Evolutionary conservation across 2,888 invertebrate species (phyloP).

Genomic region (Iselma pallidipennis): DNA sequence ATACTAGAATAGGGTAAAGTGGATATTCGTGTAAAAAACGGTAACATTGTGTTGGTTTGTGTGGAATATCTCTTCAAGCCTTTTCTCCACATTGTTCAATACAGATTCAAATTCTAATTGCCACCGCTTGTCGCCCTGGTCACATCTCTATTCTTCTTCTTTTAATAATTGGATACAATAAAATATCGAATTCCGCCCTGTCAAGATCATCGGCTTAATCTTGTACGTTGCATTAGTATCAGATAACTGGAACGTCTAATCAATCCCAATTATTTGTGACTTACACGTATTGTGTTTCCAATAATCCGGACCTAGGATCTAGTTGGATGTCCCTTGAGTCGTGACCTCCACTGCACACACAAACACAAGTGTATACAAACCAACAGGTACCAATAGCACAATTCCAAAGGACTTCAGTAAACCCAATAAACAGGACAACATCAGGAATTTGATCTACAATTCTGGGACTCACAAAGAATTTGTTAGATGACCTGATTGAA

Average conservation of each 20-base stretch:
- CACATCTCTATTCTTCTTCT: neutral
- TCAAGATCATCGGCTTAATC: constrained; percentile 5
- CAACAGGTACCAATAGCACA: too few relatives aligned
- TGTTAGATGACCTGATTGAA: constrained; percentile 7
- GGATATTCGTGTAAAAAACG: constrained; percentile 35
- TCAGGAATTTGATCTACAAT: constrained; percentile 13
- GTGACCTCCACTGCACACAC: constrained; percentile 27
- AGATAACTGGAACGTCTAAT: constrained; percentile 12
- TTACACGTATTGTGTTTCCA: constrained; percentile 31
- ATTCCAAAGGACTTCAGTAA: constrained; percentile 19
- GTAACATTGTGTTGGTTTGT: constrained; percentile 28
- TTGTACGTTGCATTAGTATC: constrained; percentile 6
- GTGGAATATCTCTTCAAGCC: neutral
- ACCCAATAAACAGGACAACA: constrained; percentile 27
- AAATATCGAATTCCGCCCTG: constrained; percentile 2
- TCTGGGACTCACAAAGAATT: constrained; percentile 13
- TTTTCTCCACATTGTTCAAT: neutral
- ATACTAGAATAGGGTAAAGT: constrained; percentile 32
- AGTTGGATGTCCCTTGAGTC: constrained; percentile 27
- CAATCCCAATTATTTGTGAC: constrained; percentile 26
- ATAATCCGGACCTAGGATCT: constrained; percentile 30
- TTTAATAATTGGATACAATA: neutral
- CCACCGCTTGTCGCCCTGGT: too few relatives aligned
- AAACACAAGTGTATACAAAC: too few relatives aligned
- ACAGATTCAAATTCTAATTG: neutral